phyloP scores from a whole-genome alignment of 2,797 vertebrate species.

The Sebastes diploproa region DNA sequence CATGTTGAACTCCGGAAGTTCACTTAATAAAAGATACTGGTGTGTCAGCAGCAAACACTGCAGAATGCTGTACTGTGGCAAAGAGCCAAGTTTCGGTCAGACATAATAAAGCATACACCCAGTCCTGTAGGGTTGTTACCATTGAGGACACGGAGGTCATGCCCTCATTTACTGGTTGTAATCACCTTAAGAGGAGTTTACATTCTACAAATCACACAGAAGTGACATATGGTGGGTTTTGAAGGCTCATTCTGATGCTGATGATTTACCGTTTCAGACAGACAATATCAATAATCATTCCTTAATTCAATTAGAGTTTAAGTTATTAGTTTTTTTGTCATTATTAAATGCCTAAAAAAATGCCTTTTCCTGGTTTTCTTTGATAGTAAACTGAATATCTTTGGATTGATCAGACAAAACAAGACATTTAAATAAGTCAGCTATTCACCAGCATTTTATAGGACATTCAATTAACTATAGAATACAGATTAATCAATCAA shows the following conservation, averaged over 20 bases:
- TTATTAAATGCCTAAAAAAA: not conserved
- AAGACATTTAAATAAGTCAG: too few species aligned
- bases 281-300: too few species aligned
- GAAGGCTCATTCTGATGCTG: not conserved
- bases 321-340: not conserved
- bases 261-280: not conserved
- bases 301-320: too few species aligned
- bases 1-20: not conserved
- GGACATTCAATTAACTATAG: not conserved
- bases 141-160: not conserved
- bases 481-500: not conserved
- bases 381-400: not conserved
- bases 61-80: not conserved
- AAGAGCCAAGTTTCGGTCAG: not conserved
- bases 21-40: not conserved
- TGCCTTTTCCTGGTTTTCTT: not conserved
- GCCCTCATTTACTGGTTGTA: not conserved
- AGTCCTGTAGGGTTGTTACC: too few species aligned
- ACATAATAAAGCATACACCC: not conserved
- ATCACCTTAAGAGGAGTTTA: not conserved
- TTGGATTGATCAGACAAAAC: too few species aligned
- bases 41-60: not conserved
- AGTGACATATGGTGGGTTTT: constrained; percentile 1
- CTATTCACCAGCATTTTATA: not conserved
- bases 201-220: not conserved